Evolutionary conservation across 2,888 invertebrate genomes (phyloP).

Genomic region (Heliconius aoede): DNA sequence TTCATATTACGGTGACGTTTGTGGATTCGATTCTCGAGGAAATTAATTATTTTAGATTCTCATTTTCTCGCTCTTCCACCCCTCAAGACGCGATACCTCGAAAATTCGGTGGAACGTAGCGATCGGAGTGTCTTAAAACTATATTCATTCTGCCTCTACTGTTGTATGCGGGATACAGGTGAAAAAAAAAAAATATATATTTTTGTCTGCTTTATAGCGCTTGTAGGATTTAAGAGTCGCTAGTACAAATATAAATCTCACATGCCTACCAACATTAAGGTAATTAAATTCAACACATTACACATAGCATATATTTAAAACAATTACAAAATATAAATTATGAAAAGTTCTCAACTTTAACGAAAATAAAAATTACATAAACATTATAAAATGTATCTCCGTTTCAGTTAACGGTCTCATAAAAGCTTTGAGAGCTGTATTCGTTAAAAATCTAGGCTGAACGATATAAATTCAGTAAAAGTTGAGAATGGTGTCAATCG

Average conservation of each 20-base stretch:
- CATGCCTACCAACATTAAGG: not conserved
- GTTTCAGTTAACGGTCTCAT: slow-evolving; percentile 10
- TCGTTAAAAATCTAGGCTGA: slow-evolving; percentile 1
- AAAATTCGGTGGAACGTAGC: not conserved
- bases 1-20: no score
- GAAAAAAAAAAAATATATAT: no score
- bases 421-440: not conserved
- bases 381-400: not conserved
- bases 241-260: no score
- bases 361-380: slow-evolving; percentile 8
- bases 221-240: no score
- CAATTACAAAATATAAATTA: not conserved
- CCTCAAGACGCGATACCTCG: not conserved
- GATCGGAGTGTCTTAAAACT: not conserved
- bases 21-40: no score
- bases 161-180: not conserved
- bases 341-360: not conserved
- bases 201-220: no score
- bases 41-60: no score
- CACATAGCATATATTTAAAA: no score
- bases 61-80: no score
- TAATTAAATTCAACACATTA: not conserved
- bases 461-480: slow-evolving; percentile 4
- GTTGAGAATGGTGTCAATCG: slow-evolving; percentile 1
- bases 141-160: not conserved